These are phyloP conservation scores for Rhingia rostrata DNA, from an alignment of 2,888 invertebrate species.

Conservation along the genomic window DNA sequence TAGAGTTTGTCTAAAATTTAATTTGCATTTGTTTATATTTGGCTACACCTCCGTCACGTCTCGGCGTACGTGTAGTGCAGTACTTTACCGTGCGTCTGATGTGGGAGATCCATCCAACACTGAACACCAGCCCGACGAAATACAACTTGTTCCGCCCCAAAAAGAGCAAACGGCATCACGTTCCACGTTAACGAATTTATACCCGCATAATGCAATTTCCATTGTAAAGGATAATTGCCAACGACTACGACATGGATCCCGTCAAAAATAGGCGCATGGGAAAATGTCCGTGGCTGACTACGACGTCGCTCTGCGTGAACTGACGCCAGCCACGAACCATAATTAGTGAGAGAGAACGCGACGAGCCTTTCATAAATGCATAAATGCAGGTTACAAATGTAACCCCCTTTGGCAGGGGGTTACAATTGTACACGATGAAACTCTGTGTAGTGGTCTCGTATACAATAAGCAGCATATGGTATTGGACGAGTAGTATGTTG, in stretches of 20 bases:
- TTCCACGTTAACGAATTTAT: conserved; percentile 31
- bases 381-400: no score
- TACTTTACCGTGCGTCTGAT: neutral
- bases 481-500: neutral
- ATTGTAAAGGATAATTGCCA: conserved; percentile 56
- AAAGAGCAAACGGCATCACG: neutral
- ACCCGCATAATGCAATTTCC: conserved; percentile 55
- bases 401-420: neutral
- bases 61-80: neutral
- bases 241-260: conserved; percentile 15
- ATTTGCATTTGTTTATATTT: conserved; percentile 48
- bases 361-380: conserved; percentile 22
- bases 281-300: neutral
- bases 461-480: neutral
- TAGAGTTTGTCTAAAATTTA: conserved; percentile 43
- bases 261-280: conserved; percentile 13
- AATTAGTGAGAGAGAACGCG: conserved; percentile 26
- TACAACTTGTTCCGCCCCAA: neutral
- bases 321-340: conserved; percentile 49
- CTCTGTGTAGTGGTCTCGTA: conserved; percentile 13
- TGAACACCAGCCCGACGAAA: neutral
- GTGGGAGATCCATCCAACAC: neutral
- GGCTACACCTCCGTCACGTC: conserved; percentile 15
- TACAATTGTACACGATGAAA: neutral
- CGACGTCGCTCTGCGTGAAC: conserved; percentile 7